phyloP scores from a whole-genome alignment of 2,888 invertebrate species.

The Arrhopalites spinosus region DNA sequence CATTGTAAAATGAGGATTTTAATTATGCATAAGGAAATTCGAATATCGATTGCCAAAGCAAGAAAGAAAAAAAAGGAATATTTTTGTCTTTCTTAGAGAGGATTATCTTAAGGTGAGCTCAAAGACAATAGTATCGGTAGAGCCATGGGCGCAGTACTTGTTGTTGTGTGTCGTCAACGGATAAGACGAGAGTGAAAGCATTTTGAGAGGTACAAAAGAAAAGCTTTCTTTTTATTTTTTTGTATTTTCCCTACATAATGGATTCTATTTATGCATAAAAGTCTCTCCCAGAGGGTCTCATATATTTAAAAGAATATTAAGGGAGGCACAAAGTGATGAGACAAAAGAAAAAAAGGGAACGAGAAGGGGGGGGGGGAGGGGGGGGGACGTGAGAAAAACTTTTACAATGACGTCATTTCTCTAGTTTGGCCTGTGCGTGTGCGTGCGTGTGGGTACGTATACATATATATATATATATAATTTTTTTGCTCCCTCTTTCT shows the following conservation, averaged over 20 bases:
- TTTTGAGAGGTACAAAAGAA: neutral
- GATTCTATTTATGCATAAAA: too few species aligned
- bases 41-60: slow-evolving; percentile 20
- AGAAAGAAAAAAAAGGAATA: neutral
- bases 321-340: neutral
- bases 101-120: neutral
- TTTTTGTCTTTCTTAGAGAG: too few species aligned
- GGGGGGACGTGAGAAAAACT: neutral
- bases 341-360: neutral
- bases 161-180: too few species aligned
- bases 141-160: too few species aligned
- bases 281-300: neutral
- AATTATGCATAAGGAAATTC: slow-evolving; percentile 23
- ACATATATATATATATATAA: too few species aligned
- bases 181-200: too few species aligned
- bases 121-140: too few species aligned
- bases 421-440: neutral
- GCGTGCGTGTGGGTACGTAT: neutral
- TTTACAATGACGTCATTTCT: slow-evolving; percentile 3
- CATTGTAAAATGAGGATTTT: slow-evolving; percentile 18
- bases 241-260: too few species aligned
- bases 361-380: neutral
- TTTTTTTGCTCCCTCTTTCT: too few species aligned
- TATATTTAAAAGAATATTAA: slow-evolving; percentile 1
- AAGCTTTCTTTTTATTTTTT: too few species aligned